phyloP scores from a whole-genome alignment of 2,113 vertebrate species.

The Turdus rufiventris region DNA sequence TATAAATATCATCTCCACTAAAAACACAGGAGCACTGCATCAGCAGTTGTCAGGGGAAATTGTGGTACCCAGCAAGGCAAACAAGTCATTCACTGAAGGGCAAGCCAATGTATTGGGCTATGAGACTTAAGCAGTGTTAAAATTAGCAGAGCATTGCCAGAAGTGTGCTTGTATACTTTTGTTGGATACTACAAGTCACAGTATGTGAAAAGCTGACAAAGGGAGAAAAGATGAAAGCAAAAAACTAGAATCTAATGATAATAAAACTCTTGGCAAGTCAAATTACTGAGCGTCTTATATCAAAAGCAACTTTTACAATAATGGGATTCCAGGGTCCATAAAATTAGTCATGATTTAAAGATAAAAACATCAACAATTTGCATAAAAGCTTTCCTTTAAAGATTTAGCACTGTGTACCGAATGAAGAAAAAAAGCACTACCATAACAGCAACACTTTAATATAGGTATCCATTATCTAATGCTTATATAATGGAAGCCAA shows the following conservation, averaged over 20 bases:
- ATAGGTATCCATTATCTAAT: constrained; percentile 76
- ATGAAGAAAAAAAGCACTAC: constrained; percentile 62
- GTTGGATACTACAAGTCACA: neutral
- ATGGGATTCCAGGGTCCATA: constrained; percentile 53
- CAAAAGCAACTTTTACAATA: constrained; percentile 53
- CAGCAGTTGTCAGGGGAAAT: neutral
- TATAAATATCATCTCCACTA: neutral
- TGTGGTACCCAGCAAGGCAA: neutral
- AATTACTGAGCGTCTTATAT: constrained; percentile 23
- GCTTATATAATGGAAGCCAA: constrained; percentile 73
- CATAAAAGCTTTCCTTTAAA: constrained; percentile 71
- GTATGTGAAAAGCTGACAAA: constrained; percentile 24
- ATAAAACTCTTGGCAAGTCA: constrained; percentile 47
- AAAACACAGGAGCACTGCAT: neutral
- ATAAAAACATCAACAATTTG: constrained; percentile 68
- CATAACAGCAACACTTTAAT: constrained; percentile 64
- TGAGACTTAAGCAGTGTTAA: neutral
- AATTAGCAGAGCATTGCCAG: neutral
- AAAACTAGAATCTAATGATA: constrained; percentile 5
- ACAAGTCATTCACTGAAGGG: neutral
- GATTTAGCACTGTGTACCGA: constrained; percentile 64
- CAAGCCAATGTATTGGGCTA: neutral
- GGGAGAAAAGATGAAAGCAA: constrained; percentile 14
- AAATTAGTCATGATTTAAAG: constrained; percentile 57
- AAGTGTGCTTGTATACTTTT: neutral